Base-by-base conservation (phyloP, 2,113 vertebrate species). In the Anoplopoma fimbria region DNA sequence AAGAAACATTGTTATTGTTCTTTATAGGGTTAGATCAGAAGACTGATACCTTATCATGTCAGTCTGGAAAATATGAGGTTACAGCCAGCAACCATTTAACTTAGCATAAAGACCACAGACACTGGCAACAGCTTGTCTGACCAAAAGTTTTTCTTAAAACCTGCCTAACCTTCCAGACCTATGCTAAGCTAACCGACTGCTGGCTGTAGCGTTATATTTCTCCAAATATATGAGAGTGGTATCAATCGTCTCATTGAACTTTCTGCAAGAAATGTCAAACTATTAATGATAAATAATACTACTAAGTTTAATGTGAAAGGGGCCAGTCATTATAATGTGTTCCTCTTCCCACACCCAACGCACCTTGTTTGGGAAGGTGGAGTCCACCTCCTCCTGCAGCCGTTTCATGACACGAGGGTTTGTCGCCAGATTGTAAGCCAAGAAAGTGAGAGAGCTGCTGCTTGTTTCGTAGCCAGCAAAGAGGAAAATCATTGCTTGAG, bases 391-490 rank as follows among this genome's bases (percentile, higher is more conserved):
- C 0, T 96, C 83, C 62, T 96, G 95, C 23, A 98, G 91, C 4
- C 9, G 92, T 64, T 89, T 93, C 93, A 97, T 95, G 74, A 92
- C 73, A 0, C 96, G 89, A 1, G 96, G 95, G 76, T 97, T 95
- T 0, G 14, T 91, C 2, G 96, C 95, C 75, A 97, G 86, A 79
- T 94, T 95, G 75, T 96, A 95, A 0, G 96, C 81, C 33, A 96
- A 12, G 92, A 92, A 96, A 68, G 69, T 82, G 31, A 97, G 92
- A 15, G 96, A 84, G 64, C 74, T 93, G 89, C 97, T 96, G 57
- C 62, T 96, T 47, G 96, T 96, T 77, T 97, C 96, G 27, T 96
- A 97, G 7, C 96, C 97, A 62, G 94, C 97, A 60, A 96, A 88
- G 71, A 97, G 85, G 77, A 97, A 97, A 40, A 91, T 34, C 75